Evolutionary conservation across 1,140 invertebrate genomes (phyloP), one percentile per base, ranked within the genome.

Genomic region (Drosophila erecta): DNA sequence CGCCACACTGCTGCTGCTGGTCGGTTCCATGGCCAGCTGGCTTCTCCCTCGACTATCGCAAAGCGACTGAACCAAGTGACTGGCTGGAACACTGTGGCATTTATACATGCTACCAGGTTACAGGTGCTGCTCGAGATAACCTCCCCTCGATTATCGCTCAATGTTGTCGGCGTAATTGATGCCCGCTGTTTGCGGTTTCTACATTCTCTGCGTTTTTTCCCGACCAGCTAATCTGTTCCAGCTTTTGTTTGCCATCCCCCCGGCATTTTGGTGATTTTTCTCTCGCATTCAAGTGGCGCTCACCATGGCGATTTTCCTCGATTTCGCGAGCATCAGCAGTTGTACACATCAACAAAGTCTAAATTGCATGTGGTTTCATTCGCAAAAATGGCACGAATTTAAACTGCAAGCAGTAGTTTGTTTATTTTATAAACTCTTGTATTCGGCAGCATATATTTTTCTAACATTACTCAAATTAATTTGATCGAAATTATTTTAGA

Each of bases 121-220:
- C 67, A 56, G 65, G 67, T 49, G 67, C 50, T 59, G 15, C 40
- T 14, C 40, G 55, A 70, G 74, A 76, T 76, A 76, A 76, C 74
- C 74, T 56, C 73, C 20, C 24, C 50, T 56, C 50, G 72, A 67
- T 69, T 76, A 75, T 76, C 74, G 47, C 73, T 70, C 73, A 71
- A 70, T 71, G 67, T 49, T 71, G 41, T 20, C 43, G 65, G n/a
- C 59, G 67, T 70, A 71, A 71, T 71, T 49, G 67, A 71, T 57
- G 73, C 72, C 27, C 51, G 22, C 46, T n/a, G 50, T 11, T 37
- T 41, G 72, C 53, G 51, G 51, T 74, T 41, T 30, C 49, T 38
- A 30, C 7, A 38, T 51, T 15, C 46, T 14, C 51, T 37, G 33
- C 17, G 44, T 35, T 27, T 24, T 41, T 40, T 35, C 41, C 20